phyloP scores from a whole-genome alignment of 2,797 vertebrate species.

The Remorina albescens region DNA sequence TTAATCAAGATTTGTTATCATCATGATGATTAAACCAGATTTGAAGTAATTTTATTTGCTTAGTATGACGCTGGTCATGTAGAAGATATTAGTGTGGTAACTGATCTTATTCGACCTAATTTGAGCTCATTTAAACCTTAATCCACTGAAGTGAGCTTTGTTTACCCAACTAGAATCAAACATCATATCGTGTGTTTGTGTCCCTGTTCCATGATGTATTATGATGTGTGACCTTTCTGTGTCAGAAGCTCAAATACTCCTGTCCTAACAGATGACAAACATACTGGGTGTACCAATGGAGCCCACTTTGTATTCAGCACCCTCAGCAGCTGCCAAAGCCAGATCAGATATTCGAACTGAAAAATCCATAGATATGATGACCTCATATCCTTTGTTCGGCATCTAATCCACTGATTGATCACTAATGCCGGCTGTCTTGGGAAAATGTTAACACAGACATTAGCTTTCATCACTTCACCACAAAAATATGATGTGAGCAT shows the following conservation, averaged over 20 bases:
- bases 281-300: slow-evolving; percentile 43
- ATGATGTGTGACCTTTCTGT: slow-evolving; percentile 78
- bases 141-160: not conserved
- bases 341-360: slow-evolving; percentile 68
- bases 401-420: slow-evolving; percentile 75
- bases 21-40: too few species aligned
- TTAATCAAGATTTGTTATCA: not conserved
- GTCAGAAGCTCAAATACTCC: slow-evolving; percentile 58
- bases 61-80: not conserved
- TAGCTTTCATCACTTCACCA: slow-evolving; percentile 71
- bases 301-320: slow-evolving; percentile 73
- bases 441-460: slow-evolving; percentile 74
- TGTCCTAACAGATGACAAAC: slow-evolving; percentile 54
- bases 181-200: slow-evolving; percentile 6
- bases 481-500: slow-evolving; percentile 69
- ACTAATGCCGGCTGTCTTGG: slow-evolving; percentile 61
- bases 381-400: slow-evolving; percentile 70
- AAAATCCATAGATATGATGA: slow-evolving; percentile 77
- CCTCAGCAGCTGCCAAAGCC: slow-evolving; percentile 62
- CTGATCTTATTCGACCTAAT: too few species aligned
- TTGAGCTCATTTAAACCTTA: not conserved
- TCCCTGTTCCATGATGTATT: slow-evolving; percentile 48
- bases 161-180: not conserved
- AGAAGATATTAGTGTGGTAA: not conserved
- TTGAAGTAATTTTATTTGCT: too few species aligned